Conservation (phyloP, 2,113 vertebrate species). For the Seriola rivoliana region DNA sequence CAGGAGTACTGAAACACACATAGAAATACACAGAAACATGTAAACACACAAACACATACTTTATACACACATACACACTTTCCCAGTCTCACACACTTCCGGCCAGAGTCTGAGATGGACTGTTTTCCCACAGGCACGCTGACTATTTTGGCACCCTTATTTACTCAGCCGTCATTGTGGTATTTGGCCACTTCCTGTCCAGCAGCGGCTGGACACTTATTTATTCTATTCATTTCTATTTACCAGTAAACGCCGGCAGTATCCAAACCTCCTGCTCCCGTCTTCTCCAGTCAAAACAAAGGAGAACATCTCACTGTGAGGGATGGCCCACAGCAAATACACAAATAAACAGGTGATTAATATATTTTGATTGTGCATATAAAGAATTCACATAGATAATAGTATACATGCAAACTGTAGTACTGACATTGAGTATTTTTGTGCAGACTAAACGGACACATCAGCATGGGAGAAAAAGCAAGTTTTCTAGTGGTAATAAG, state of each 20-base stretch:
- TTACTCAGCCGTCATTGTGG: slow-evolving; percentile 78
- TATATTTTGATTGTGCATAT: slow-evolving; percentile 12
- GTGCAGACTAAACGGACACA: not conserved
- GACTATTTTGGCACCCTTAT: slow-evolving; percentile 77
- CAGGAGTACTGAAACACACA: not conserved
- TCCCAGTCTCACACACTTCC: slow-evolving; percentile 77
- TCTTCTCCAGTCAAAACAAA: slow-evolving; percentile 95
- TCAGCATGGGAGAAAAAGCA: no score
- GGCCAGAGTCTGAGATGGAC: slow-evolving; percentile 62
- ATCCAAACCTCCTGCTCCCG: slow-evolving; percentile 92
- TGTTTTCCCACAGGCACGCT: slow-evolving; percentile 76
- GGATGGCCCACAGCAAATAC: slow-evolving; percentile 29
- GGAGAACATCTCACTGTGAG: slow-evolving; percentile 91
- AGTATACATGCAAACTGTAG: not conserved
- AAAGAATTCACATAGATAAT: slow-evolving; percentile 8
- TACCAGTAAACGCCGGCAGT: slow-evolving; percentile 94
- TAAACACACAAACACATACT: slow-evolving; percentile 24
- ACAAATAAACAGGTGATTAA: slow-evolving; percentile 26
- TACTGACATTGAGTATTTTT: not conserved
- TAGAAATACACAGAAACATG: slow-evolving; percentile 13
- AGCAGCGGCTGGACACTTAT: slow-evolving; percentile 46
- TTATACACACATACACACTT: slow-evolving; percentile 50
- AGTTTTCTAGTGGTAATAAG: no score
- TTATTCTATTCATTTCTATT: slow-evolving; percentile 73
- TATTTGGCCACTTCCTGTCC: slow-evolving; percentile 78